These are phyloP conservation scores for Epinephelus moara DNA, from an alignment of 2,113 vertebrate genomes.

Conservation along the genomic window DNA sequence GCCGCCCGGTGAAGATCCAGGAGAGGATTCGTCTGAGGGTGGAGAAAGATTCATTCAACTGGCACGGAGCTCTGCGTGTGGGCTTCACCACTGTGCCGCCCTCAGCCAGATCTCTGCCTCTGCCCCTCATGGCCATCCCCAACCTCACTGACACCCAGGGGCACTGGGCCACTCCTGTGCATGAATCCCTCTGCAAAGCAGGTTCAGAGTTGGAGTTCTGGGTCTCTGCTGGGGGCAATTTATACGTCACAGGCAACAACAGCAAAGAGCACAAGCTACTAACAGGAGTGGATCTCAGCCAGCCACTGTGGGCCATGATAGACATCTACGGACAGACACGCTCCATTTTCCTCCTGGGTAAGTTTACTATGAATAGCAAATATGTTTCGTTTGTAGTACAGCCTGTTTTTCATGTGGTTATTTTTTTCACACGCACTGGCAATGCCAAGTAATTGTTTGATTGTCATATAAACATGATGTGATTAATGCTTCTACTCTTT, in stretches of 20 bases:
- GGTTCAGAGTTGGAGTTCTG: conserved; percentile 85
- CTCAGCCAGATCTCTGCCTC: conserved; percentile 63
- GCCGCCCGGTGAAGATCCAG: conserved; percentile 68
- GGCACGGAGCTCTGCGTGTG: conserved; percentile 86
- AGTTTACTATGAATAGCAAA: no score
- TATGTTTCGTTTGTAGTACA: no score
- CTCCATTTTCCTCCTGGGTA: conserved; percentile 85
- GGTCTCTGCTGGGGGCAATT: conserved; percentile 74
- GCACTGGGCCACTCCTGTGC: conserved; percentile 81
- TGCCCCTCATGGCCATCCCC: conserved; percentile 85
- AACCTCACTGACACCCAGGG: conserved; percentile 77
- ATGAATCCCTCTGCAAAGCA: background rate
- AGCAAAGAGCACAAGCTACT: conserved; percentile 10
- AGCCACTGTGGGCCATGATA: conserved; percentile 88
- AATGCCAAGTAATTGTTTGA: background rate
- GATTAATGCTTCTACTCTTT: background rate
- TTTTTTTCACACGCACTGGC: no score
- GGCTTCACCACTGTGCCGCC: conserved; percentile 88
- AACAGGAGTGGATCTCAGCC: conserved; percentile 55
- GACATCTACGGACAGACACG: conserved; percentile 89
- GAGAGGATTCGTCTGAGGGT: conserved; percentile 85
- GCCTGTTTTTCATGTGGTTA: no score
- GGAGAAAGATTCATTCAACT: conserved; percentile 28
- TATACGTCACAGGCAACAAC: conserved; percentile 52
- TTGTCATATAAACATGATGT: background rate